Conservation (phyloP, 2,797 vertebrate species). For the Eutrigla gurnardus region DNA sequence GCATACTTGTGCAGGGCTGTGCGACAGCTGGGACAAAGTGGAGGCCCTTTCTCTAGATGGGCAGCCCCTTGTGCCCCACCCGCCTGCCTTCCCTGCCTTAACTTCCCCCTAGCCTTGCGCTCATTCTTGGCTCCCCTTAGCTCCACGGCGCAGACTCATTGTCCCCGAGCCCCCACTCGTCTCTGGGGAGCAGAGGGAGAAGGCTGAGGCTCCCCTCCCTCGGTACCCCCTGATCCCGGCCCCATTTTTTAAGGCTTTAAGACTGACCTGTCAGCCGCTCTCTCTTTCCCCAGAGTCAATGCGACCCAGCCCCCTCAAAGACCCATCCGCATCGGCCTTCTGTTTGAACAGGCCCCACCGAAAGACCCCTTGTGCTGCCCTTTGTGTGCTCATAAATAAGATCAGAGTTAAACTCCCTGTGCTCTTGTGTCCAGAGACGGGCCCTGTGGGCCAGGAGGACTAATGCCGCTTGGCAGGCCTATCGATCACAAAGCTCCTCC, state of each 20-base stretch:
- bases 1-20: constrained; percentile 58
- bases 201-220: constrained; percentile 65
- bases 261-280: constrained; percentile 83
- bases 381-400: constrained; percentile 87
- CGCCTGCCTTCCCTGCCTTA: constrained; percentile 37
- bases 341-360: constrained; percentile 83
- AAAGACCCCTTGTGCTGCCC: constrained; percentile 79
- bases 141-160: constrained; percentile 71
- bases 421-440: constrained; percentile 80
- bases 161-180: constrained; percentile 65
- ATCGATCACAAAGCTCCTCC: constrained; percentile 78
- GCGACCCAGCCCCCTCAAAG: constrained; percentile 79
- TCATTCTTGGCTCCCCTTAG: constrained; percentile 52
- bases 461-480: constrained; percentile 83
- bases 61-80: constrained; percentile 32
- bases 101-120: constrained; percentile 45
- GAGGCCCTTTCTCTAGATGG: constrained; percentile 42
- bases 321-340: constrained; percentile 78
- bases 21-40: constrained; percentile 78
- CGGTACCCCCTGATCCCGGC: constrained; percentile 69
- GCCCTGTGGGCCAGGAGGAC: constrained; percentile 73
- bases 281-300: constrained; percentile 82
- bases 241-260: constrained; percentile 81
- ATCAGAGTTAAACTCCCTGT: constrained; percentile 84
- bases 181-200: constrained; percentile 73